Base-by-base conservation (phyloP, 2,797 vertebrate genomes). In the Hylomyscus alleni region DNA sequence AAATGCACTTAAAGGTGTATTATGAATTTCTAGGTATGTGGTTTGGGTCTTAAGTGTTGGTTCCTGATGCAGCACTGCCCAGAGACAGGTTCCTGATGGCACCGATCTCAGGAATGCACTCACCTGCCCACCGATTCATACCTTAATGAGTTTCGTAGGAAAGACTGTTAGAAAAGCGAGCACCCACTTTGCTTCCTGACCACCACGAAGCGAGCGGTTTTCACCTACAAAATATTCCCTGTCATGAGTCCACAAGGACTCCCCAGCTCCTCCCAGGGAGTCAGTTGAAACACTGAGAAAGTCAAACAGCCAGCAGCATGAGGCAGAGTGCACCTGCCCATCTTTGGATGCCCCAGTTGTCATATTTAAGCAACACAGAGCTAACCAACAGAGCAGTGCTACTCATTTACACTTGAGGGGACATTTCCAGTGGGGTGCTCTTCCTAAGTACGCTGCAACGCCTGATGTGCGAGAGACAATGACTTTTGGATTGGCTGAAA, bases 11-110 rank as follows among this genome's bases (percentile, higher is more conserved):
- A 89, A 76, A 91, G 65, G 77, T 26, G 0, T 60, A 20, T 20
- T 86, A 40, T 85, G 72, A 84, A 67, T 91, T 88, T 85, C 56
- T 94, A 72, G 62, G 7, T 37, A 34, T 87, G 50, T 65, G 12
- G 7, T 29, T 47, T 50, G 13, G 31, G 44, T 52, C 44, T 52
- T 37, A 52, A 29, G 60, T 37, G 19, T 29, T 65, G 13, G 44
- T 24, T n/a, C 12, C 56, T 1, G 31, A 29, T 52, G 8, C 56
- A 50, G 13, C 12, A 26, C n/a, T 50, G 44, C 19, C 50, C 31
- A 90, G 4, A 52, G 44, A 34, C 40, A 76, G 58, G 6, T 19
- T 52, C 9, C 1, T 62, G 88, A 75, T 40, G 24, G 52, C 52
- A 75, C 52, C 58, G 69, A 75, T n/a, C n/a, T 40, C 24, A 75